Evolutionary conservation across 1,140 invertebrate species (phyloP).

Genomic region (Ericerus pela): DNA sequence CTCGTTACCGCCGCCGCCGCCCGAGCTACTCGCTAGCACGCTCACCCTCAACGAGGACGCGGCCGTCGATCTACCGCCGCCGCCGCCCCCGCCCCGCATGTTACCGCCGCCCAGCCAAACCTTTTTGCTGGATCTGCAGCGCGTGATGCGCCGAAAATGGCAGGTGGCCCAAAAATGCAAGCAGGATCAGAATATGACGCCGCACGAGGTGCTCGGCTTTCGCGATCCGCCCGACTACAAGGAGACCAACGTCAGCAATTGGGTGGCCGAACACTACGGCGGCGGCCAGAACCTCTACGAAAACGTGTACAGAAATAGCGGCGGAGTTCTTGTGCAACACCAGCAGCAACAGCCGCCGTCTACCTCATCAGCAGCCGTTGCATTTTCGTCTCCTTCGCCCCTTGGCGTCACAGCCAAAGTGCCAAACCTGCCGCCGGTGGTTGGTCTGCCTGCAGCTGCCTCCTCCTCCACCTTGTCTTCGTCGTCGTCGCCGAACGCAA

Average conservation of each 20-base stretch:
- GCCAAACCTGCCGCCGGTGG: background rate
- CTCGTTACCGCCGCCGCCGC: constrained; percentile 59
- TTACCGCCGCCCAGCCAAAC: constrained; percentile 44
- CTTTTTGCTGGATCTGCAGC: constrained; percentile 71
- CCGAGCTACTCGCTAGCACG: constrained; percentile 51
- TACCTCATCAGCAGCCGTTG: no score
- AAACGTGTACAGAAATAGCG: constrained; percentile 40
- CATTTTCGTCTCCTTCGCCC: background rate
- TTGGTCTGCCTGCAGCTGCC: constrained; percentile 4
- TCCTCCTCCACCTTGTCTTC: constrained; percentile 14
- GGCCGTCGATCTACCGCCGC: constrained; percentile 33
- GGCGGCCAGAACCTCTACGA: constrained; percentile 38
- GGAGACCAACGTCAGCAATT: constrained; percentile 70
- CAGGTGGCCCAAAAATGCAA: constrained; percentile 84
- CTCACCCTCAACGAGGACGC: constrained; percentile 27
- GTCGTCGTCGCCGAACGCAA: constrained; percentile 26
- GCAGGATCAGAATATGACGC: constrained; percentile 62
- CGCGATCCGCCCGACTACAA: constrained; percentile 61
- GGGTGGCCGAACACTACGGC: constrained; percentile 80
- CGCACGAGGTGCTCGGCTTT: constrained; percentile 80
- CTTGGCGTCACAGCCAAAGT: constrained; percentile 10
- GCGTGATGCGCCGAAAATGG: constrained; percentile 88
- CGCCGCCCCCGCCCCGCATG: constrained; percentile 43
- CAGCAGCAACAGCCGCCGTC: background rate
- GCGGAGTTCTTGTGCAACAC: constrained; percentile 8